Evolutionary conservation across 1,140 invertebrate genomes (phyloP).

Genomic region (Hycleus cichorii): DNA sequence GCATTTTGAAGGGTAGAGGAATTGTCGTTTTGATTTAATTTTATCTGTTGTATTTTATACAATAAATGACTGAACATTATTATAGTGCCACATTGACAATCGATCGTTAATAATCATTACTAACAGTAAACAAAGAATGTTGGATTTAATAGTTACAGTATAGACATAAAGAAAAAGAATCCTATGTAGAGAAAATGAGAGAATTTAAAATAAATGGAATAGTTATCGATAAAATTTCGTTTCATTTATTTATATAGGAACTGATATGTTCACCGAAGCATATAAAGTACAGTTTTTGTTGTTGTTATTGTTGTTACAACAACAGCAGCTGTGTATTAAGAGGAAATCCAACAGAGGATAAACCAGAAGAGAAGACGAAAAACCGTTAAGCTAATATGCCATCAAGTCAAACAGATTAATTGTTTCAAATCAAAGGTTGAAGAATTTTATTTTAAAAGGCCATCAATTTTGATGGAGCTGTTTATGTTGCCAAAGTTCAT

Average conservation of each 20-base stretch:
- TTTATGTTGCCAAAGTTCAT: too few relatives aligned
- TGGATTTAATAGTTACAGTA: slow-evolving; percentile 6
- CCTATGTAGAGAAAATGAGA: too few relatives aligned
- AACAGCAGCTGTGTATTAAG: not conserved
- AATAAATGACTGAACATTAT: too few relatives aligned
- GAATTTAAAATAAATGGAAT: too few relatives aligned
- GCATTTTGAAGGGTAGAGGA: too few relatives aligned
- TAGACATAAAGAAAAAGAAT: not conserved
- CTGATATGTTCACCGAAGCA: slow-evolving; percentile 9
- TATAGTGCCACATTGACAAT: not conserved
- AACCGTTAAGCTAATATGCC: slow-evolving; percentile 12
- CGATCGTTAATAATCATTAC: slow-evolving; percentile 3
- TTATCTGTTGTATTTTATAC: too few relatives aligned
- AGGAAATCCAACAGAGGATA: not conserved
- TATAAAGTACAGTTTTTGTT: not conserved
- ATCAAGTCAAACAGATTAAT: not conserved
- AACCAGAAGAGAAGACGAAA: not conserved
- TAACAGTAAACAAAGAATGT: slow-evolving; percentile 15
- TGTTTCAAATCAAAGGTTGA: too few relatives aligned
- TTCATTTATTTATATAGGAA: slow-evolving; percentile 9
- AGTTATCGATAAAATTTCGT: not conserved
- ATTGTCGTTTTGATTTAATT: too few relatives aligned
- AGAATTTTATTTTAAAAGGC: too few relatives aligned
- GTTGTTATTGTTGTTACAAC: not conserved
- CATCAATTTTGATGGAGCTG: too few relatives aligned